These are phyloP conservation scores for Apodemia mormo DNA, from an alignment of 2,888 invertebrate genomes.

Conservation along the genomic window DNA sequence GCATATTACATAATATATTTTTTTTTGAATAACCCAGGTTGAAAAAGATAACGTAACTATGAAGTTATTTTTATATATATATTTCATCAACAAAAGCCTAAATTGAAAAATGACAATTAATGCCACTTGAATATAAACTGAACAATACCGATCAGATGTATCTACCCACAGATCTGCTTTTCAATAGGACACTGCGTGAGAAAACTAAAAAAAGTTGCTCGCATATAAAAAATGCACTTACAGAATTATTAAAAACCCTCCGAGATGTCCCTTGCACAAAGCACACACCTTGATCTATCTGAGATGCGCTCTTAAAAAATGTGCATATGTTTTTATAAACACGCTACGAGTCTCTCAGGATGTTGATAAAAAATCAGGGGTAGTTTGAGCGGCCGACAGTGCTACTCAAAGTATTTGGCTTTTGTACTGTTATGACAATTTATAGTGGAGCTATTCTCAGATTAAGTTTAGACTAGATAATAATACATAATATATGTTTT, in stretches of 20 bases:
- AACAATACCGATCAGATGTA: slow-evolving; percentile 69
- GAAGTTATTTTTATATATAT: too few relatives aligned
- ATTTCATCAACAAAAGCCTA: not conserved
- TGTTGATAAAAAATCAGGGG: slow-evolving; percentile 56
- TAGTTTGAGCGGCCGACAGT: slow-evolving; percentile 39
- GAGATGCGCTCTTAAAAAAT: slow-evolving; percentile 75
- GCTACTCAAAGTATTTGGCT: slow-evolving; percentile 45
- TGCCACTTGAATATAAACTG: slow-evolving; percentile 58
- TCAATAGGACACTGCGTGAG: slow-evolving; percentile 75
- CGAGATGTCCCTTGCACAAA: slow-evolving; percentile 73
- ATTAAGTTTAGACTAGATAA: too few relatives aligned
- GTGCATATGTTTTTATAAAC: slow-evolving; percentile 80
- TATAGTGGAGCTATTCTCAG: not conserved
- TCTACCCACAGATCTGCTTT: slow-evolving; percentile 78
- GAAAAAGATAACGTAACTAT: too few relatives aligned
- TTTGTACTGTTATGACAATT: not conserved
- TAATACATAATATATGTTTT: too few relatives aligned
- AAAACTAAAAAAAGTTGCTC: slow-evolving; percentile 76
- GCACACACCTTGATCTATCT: slow-evolving; percentile 66
- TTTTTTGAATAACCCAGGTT: too few relatives aligned
- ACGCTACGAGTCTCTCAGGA: slow-evolving; percentile 54
- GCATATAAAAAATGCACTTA: slow-evolving; percentile 72
- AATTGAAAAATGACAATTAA: slow-evolving; percentile 43
- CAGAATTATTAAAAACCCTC: slow-evolving; percentile 72
- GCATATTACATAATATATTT: too few relatives aligned